Evolutionary conservation across 2,113 vertebrate genomes (phyloP).

Genomic region (Panthera leo): DNA sequence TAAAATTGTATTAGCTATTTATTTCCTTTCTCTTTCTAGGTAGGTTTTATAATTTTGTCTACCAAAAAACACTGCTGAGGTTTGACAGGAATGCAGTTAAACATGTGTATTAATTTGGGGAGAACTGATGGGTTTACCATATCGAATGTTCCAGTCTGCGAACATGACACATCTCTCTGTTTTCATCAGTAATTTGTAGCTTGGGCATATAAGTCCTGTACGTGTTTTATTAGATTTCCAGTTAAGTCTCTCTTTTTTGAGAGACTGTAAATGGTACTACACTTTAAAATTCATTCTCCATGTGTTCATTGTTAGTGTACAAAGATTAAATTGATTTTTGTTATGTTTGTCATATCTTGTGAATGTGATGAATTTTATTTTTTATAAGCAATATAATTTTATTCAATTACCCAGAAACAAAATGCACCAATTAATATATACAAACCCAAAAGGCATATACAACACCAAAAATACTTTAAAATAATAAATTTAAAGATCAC

Average conservation of each 20-base stretch:
- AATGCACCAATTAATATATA: neutral
- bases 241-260: neutral
- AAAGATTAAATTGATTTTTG: neutral
- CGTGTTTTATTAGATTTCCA: neutral
- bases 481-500: conserved; percentile 47
- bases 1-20: neutral
- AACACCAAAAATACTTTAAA: conserved; percentile 51
- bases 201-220: neutral
- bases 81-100: neutral
- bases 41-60: neutral
- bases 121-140: neutral
- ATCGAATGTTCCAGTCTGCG: neutral
- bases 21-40: neutral
- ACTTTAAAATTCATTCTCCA: neutral
- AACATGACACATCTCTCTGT: neutral
- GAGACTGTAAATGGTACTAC: neutral
- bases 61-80: neutral
- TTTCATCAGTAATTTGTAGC: neutral
- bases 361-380: conserved; percentile 84
- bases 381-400: conserved; percentile 77
- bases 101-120: neutral
- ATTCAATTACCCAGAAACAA: conserved; percentile 74
- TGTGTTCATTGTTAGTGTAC: neutral
- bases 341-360: neutral
- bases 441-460: conserved; percentile 63